Base-by-base conservation (phyloP, 1,140 invertebrate genomes). In the Trachymyrmex cornetzi region DNA sequence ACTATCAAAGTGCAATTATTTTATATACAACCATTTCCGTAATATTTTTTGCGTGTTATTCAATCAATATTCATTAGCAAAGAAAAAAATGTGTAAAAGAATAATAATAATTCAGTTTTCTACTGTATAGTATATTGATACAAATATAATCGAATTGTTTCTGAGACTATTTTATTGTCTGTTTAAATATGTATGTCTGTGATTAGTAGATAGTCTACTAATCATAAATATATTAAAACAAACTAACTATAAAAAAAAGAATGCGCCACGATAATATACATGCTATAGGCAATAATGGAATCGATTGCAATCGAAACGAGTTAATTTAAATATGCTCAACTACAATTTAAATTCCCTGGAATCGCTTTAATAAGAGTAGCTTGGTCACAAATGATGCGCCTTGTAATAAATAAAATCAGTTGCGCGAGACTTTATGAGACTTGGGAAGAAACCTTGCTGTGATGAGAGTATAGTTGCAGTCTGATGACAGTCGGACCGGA, bases 351-450 rank as follows among this genome's bases (percentile, higher is more conserved):
- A n/a, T 12, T n/a, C n/a, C 7, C 27, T 34, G 34, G 55, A 30
- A 74, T 55, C 4, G 7, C 1, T 82, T 59, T 72, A 82, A 72
- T 82, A 30, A n/a, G 57, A 50, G n/a, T 12, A 22, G 24, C 24
- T 34, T 44, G 14, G 12, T 1, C 11, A 19, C 24, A 61, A 84
- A 84, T 48, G 27, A 75, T 30, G 55, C 38, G 12, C 38, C 4
- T 72, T 48, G 4, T 11, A 22, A 19, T 44, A 48, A 75, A 14
- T 71, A 74, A 48, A 84, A 84, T 82, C 19, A 74, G 38, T 74
- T 30, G 38, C 24, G 34, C 24, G 50, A 82, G 67, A 82, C 44
- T 82, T 72, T 61, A 82, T 30, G 66, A 9, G 24, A n/a, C 53
- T 30, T 53, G 2, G 19, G 3, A 14, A 59, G 34, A 12, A 82